Percentiles rank a stretch among this genome's conserved stretches.
phyloP scores from a whole-genome alignment of 2,888 invertebrate species.

The Eumerus sabulonum region DNA sequence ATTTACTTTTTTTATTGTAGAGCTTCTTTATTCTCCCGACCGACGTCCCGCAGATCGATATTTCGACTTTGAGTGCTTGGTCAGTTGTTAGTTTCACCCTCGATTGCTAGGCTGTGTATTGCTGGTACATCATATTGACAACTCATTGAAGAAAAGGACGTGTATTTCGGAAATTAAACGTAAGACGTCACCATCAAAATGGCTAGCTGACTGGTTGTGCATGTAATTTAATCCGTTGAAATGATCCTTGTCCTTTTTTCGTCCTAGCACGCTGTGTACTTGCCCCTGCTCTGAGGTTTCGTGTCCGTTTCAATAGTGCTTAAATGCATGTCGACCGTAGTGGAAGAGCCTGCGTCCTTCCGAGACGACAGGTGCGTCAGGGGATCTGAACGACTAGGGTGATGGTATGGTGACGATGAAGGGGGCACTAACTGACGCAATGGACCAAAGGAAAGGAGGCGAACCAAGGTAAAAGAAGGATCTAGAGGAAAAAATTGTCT shows the following conservation, averaged over 20 bases:
- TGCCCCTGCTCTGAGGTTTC: constrained; percentile 22
- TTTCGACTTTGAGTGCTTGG: constrained; percentile 63
- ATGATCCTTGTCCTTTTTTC: constrained; percentile 67
- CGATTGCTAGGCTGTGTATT: constrained; percentile 17
- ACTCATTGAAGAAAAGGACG: constrained; percentile 11
- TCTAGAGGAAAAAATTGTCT: constrained; percentile 53
- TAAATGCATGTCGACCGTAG: constrained; percentile 41
- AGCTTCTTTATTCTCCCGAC: constrained; percentile 42
- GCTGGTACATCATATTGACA: constrained; percentile 28
- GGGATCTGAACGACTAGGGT: constrained; percentile 21
- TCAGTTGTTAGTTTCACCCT: constrained; percentile 49
- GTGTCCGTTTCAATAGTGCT: constrained; percentile 2
- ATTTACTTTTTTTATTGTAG: constrained; percentile 60
- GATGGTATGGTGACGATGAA: constrained; percentile 16
- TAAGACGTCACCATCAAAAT: constrained; percentile 65
- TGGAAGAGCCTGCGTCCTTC: constrained; percentile 2
- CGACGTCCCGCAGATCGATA: constrained; percentile 61
- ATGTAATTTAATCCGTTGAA: constrained; percentile 68
- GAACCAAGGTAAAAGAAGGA: constrained; percentile 16
- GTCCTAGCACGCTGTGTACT: not conserved
- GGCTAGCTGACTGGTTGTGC: constrained; percentile 54
- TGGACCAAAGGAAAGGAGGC: not conserved
- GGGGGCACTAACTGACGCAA: constrained; percentile 37
- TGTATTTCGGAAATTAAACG: constrained; percentile 67
- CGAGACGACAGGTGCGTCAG: constrained; percentile 63